phyloP scores from a whole-genome alignment of 2,797 vertebrate genomes.

The Syngnathus acus region DNA sequence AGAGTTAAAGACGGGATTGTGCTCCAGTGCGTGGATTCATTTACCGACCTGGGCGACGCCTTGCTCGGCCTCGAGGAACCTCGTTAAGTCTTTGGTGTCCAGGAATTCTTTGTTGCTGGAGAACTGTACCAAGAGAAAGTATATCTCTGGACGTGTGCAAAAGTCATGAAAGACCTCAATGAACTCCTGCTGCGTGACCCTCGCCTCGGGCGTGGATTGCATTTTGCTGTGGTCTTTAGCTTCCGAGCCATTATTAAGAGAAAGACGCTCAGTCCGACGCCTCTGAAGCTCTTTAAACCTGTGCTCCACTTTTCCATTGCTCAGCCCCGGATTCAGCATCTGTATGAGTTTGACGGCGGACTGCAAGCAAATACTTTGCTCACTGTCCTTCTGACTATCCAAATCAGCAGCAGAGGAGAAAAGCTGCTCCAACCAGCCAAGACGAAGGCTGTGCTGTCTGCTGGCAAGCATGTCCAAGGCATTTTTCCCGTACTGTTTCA shows the following conservation, averaged over 20 bases:
- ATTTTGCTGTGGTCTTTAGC: conserved; percentile 23
- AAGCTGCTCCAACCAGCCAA: conserved; percentile 83
- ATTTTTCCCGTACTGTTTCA: conserved; percentile 81
- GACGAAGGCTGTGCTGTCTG: conserved; percentile 87
- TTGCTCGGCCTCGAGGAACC: conserved; percentile 93
- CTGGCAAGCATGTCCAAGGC: conserved; percentile 89
- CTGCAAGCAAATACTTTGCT: conserved; percentile 72
- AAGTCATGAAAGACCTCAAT: conserved; percentile 90
- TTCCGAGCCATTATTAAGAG: conserved; percentile 23
- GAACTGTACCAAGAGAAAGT: conserved; percentile 94
- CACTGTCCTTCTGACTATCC: conserved; percentile 38
- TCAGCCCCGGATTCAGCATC: conserved; percentile 81
- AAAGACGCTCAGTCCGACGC: conserved; percentile 62
- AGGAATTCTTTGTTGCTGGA: conserved; percentile 97
- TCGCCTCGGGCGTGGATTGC: conserved; percentile 11
- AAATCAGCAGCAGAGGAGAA: conserved; percentile 74
- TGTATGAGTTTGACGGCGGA: conserved; percentile 80
- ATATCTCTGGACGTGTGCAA: conserved; percentile 93
- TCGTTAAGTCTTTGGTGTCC: conserved; percentile 89
- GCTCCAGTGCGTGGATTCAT: not conserved
- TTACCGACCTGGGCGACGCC: conserved; percentile 81
- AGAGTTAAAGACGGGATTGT: not conserved
- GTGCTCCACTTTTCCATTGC: conserved; percentile 79
- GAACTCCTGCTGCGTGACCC: conserved; percentile 82
- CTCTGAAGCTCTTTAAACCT: conserved; percentile 89